phyloP scores from a whole-genome alignment of 2,888 invertebrate genomes.

The Ganaspis brasiliensis region DNA sequence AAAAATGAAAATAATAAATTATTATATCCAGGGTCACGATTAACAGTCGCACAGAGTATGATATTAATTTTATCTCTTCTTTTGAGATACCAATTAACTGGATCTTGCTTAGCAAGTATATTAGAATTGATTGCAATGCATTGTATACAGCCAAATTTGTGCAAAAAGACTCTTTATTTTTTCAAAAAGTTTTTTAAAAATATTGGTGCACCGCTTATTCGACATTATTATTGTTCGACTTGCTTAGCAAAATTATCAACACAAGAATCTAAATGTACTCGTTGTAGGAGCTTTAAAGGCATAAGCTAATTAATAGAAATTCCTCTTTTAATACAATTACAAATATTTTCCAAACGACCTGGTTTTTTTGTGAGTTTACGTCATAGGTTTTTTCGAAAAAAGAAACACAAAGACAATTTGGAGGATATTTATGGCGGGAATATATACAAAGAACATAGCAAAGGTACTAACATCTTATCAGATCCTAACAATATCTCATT shows the following conservation, averaged over 20 bases:
- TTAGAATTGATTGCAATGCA: not conserved
- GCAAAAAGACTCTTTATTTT: not conserved
- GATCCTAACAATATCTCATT: constrained; percentile 54
- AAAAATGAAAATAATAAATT: not conserved
- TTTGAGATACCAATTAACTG: not conserved
- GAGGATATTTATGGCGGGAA: constrained; percentile 58
- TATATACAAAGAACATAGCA: constrained; percentile 49
- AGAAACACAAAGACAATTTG: constrained; percentile 31
- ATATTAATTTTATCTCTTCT: not conserved
- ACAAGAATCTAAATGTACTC: too few relatives aligned
- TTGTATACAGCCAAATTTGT: too few relatives aligned
- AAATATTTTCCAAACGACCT: constrained; percentile 48
- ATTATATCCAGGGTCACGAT: not conserved
- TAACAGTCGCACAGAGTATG: not conserved
- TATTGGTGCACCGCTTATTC: not conserved
- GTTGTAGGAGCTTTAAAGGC: too few relatives aligned
- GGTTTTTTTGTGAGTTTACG: constrained; percentile 48
- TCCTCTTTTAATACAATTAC: constrained; percentile 50
- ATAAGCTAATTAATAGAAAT: constrained; percentile 54
- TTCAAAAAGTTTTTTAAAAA: constrained; percentile 7
- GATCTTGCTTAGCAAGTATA: not conserved
- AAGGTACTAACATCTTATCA: constrained; percentile 34
- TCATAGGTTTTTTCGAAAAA: constrained; percentile 46
- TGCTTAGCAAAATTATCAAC: not conserved
- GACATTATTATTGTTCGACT: not conserved